Conservation (phyloP, 2,113 vertebrate genomes). For the Neodon shergylaensis region DNA sequence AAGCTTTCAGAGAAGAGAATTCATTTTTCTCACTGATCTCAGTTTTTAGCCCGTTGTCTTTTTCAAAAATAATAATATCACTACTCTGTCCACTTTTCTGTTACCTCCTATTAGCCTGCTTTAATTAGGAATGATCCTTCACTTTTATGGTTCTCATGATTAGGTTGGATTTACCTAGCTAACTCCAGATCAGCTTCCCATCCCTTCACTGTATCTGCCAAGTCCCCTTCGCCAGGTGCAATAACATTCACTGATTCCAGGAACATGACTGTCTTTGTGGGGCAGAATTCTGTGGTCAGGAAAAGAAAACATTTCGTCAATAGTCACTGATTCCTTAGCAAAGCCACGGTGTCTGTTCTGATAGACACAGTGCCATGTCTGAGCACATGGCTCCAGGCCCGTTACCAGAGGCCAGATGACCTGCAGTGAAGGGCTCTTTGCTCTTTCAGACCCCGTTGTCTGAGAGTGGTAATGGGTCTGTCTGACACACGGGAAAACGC, state of each 20-base stretch:
- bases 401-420: neutral
- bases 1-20: neutral
- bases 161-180: slow-evolving; percentile 2
- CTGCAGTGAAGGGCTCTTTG: neutral
- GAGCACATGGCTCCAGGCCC: neutral
- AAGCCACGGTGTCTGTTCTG: neutral
- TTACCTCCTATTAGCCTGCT: neutral
- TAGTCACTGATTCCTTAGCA: neutral
- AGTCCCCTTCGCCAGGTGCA: neutral
- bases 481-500: neutral
- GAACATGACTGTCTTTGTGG: neutral
- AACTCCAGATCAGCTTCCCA: neutral
- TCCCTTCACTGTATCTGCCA: neutral
- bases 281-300: neutral
- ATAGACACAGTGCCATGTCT: neutral
- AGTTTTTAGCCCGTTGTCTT: neutral
- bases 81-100: neutral
- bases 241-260: neutral
- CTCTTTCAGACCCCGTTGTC: neutral
- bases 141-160: slow-evolving; percentile 15
- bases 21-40: neutral
- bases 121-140: neutral
- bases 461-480: neutral
- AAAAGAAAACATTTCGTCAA: neutral
- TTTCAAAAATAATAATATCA: neutral